phyloP scores from a whole-genome alignment of 2,888 invertebrate genomes.

The Matsumyia berberina region DNA sequence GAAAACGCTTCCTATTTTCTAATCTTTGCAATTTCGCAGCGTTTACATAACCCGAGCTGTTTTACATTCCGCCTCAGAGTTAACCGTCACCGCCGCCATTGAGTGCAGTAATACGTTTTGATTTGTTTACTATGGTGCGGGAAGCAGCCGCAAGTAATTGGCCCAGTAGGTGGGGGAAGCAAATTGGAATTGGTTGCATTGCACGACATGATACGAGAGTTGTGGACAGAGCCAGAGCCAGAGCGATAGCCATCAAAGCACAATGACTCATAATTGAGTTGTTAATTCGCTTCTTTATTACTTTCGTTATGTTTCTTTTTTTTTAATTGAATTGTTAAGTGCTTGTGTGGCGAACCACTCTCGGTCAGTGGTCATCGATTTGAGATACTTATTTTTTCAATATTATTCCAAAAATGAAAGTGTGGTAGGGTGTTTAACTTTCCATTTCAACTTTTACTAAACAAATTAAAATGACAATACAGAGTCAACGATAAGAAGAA shows the following conservation, averaged over 20 bases:
- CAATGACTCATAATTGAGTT: slow-evolving; percentile 33
- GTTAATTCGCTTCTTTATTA: slow-evolving; percentile 33
- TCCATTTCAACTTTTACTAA: slow-evolving; percentile 57
- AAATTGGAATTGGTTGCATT: slow-evolving; percentile 36
- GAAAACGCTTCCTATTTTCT: slow-evolving; percentile 71
- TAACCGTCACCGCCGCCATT: background rate
- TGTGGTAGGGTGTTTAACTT: slow-evolving; percentile 50
- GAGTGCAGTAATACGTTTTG: slow-evolving; percentile 32
- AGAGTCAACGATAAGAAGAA: background rate
- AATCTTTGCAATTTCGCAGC: slow-evolving; percentile 54
- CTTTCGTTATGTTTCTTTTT: slow-evolving; percentile 20
- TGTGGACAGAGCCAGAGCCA: slow-evolving; percentile 3
- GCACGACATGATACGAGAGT: slow-evolving; percentile 42
- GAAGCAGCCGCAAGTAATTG: slow-evolving; percentile 36
- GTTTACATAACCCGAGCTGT: slow-evolving; percentile 55
- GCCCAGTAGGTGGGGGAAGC: slow-evolving; percentile 7
- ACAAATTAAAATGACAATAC: slow-evolving; percentile 58
- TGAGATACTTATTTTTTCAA: slow-evolving; percentile 12
- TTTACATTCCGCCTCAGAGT: slow-evolving; percentile 51
- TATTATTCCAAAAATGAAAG: slow-evolving; percentile 61
- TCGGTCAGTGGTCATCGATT: slow-evolving; percentile 28
- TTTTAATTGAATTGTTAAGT: slow-evolving; percentile 36
- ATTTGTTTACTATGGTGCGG: slow-evolving; percentile 37
- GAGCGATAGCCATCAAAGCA: slow-evolving; percentile 18
- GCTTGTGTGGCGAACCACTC: background rate